A percentile compares a stretch with the other conserved stretches of the same genome.
Evolutionary conservation across 2,113 vertebrate species (phyloP).

Genomic region (Mastomys coucha): DNA sequence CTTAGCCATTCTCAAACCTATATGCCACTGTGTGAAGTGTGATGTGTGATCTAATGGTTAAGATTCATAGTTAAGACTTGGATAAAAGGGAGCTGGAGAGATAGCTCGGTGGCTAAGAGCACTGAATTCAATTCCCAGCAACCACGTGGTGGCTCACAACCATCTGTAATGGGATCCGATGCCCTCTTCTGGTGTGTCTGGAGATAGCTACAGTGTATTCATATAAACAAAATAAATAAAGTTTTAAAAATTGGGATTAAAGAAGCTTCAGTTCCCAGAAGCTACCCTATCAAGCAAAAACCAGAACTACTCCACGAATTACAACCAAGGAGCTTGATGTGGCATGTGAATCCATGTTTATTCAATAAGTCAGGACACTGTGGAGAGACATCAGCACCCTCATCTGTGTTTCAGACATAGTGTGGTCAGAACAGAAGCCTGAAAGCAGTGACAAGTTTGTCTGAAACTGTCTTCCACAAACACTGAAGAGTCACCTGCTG

Average conservation of each 20-base stretch:
- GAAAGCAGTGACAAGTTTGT: constrained; percentile 15
- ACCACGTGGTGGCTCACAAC: too few species aligned
- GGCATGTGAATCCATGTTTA: neutral
- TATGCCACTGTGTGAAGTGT: neutral
- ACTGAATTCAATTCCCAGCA: too few species aligned
- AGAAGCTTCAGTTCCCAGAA: neutral
- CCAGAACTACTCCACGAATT: neutral
- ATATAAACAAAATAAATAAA: too few species aligned
- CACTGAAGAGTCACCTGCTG: neutral
- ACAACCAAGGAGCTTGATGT: neutral
- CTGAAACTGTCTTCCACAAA: neutral
- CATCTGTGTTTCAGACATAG: neutral
- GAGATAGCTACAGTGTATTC: too few species aligned
- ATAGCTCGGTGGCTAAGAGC: too few species aligned
- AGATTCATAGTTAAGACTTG: neutral
- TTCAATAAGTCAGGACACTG: neutral
- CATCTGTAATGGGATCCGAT: too few species aligned
- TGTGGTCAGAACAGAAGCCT: neutral
- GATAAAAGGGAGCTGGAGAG: neutral
- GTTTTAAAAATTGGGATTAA: neutral
- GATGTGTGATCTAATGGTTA: neutral
- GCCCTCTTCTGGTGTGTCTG: too few species aligned
- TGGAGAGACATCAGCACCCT: neutral
- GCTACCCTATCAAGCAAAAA: neutral
- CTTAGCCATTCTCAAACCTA: neutral